Conservation (phyloP, 2,797 vertebrate species). For the Coluber constrictor region DNA sequence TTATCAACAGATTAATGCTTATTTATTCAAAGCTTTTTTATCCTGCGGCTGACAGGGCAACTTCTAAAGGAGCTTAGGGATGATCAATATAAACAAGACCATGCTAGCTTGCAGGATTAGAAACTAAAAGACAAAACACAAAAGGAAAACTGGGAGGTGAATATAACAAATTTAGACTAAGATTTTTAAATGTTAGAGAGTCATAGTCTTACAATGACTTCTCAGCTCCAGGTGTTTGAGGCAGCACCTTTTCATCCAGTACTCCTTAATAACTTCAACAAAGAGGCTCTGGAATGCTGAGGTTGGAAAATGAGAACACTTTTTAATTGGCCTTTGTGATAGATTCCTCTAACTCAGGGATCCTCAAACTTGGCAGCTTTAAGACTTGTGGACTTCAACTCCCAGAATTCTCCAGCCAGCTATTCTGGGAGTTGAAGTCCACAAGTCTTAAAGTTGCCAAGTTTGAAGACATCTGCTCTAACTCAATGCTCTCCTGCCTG, state of each 20-base stretch:
- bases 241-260: not conserved
- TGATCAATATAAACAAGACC: not conserved
- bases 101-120: not conserved
- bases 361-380: too few species aligned
- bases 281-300: not conserved
- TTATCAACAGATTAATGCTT: not conserved
- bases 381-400: too few species aligned
- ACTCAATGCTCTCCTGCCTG: not conserved
- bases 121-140: not conserved
- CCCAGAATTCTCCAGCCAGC: too few species aligned
- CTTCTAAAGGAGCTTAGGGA: not conserved
- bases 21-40: not conserved
- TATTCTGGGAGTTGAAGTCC: too few species aligned
- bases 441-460: too few species aligned
- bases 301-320: not conserved
- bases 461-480: too few species aligned
- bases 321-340: not conserved
- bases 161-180: not conserved
- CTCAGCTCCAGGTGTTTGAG: not conserved
- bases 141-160: not conserved
- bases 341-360: not conserved
- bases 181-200: not conserved
- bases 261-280: not conserved
- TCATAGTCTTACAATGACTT: not conserved
- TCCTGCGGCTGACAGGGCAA: not conserved